Evolutionary conservation across 1,140 invertebrate species (phyloP), one percentile per base, ranked within the genome.

Genomic region (Cyclargus thomasi): DNA sequence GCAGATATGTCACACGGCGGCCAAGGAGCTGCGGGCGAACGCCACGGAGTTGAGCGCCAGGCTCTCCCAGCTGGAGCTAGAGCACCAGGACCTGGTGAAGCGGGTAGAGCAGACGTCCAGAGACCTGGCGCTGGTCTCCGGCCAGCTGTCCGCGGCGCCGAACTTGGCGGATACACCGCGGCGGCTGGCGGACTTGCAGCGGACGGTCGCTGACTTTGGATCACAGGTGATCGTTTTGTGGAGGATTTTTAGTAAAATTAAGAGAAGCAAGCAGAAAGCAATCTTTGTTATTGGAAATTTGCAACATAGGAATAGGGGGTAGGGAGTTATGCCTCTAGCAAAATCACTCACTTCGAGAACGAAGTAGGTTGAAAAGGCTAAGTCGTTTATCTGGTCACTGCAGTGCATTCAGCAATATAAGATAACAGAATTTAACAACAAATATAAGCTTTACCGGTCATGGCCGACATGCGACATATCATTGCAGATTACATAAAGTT

Each of bases 1-100:
- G 23, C 94, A 94, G 78, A 91, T 93, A 74, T 94, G 92, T 73
- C 93, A 94, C 78, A 93, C 93, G 1, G 79, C 93, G 2, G 92
- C 93, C 18, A 93, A 91, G 76, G 92, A 94, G 66, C 83, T 94
- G 3, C 92, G 92, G 59, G 90, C 92, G 53, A 94, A 95, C 77
- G 92, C 94, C 59, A 94, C 91, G 14, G 82, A 89, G 39, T 84
- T 95, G 53, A 92, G 91, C 72, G 82, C 80, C 36, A 88, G 92
- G 68, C 78, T 95, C 5, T 81, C 83, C 0, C 76, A 77, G 21
- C 36, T 90, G 18, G 83, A 86, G 39, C n/a, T 76, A 2, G 73
- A 82, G 14, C 80, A 87, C 55, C 68, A 72, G 62, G 79, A 83
- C 39, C 63, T 90, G 22, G 70, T 72, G 6, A 76, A 74, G 22